Evolutionary conservation across 2,888 invertebrate genomes (phyloP).

Genomic region (Uloborus plumipes): DNA sequence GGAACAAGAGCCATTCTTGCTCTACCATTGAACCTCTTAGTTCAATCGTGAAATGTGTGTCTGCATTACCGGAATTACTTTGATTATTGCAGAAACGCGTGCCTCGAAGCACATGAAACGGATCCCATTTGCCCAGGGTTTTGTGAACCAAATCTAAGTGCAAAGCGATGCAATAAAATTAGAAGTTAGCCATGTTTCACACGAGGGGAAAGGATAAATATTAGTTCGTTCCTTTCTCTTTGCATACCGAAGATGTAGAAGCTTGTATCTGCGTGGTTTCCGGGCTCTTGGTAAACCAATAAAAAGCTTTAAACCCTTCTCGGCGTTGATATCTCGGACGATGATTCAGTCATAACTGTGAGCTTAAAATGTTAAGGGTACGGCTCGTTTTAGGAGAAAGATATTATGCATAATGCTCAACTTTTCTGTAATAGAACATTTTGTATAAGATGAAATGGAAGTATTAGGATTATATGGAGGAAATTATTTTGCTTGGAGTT

Average conservation of each 20-base stretch:
- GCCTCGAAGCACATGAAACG: neutral
- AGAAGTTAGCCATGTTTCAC: neutral
- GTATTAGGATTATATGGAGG: no score
- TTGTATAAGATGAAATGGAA: no score
- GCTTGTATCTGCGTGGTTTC: neutral
- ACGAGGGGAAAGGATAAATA: slow-evolving; percentile 1
- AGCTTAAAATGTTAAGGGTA: no score
- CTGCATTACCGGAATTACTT: slow-evolving; percentile 13
- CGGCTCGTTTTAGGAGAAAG: no score
- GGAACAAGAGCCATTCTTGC: neutral
- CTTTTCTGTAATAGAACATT: no score
- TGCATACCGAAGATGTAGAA: neutral
- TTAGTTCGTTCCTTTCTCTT: neutral
- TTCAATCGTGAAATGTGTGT: slow-evolving; percentile 5
- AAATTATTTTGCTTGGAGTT: no score
- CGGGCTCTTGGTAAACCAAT: slow-evolving; percentile 5
- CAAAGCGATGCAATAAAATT: slow-evolving; percentile 15
- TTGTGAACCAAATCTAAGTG: slow-evolving; percentile 11
- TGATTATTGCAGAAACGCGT: slow-evolving; percentile 19
- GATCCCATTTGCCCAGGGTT: slow-evolving; percentile 6
- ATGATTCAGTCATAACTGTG: no score
- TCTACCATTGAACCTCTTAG: neutral
- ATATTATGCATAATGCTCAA: no score
- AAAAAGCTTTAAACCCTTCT: neutral
- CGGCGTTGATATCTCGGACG: no score